A percentile compares a stretch with the other conserved stretches of the same genome.
These are phyloP conservation scores for Physocephala rufipes DNA, from an alignment of 2,888 invertebrate genomes.

Conservation along the genomic window DNA sequence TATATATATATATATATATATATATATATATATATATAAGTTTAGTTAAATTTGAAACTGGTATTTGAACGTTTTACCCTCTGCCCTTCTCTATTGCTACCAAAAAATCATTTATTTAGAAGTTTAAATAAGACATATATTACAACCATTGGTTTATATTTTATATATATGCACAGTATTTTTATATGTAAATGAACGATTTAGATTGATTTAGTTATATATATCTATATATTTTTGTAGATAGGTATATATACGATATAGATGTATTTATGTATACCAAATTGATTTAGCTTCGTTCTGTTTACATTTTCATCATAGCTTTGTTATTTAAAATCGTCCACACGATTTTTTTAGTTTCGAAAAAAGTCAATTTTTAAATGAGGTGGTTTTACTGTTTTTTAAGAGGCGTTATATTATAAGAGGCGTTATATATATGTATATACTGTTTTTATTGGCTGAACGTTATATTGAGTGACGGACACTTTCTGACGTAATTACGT, in stretches of 20 bases:
- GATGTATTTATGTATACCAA: too few relatives aligned
- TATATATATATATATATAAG: too few relatives aligned
- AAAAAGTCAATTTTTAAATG: too few relatives aligned
- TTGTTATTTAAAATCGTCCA: background rate
- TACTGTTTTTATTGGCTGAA: conserved; percentile 66
- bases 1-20: too few relatives aligned
- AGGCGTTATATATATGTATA: background rate
- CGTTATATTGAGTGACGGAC: conserved; percentile 80
- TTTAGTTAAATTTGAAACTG: background rate
- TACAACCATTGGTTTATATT: conserved; percentile 6
- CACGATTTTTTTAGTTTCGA: too few relatives aligned
- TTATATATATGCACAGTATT: background rate
- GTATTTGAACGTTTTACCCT: conserved; percentile 50
- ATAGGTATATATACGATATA: too few relatives aligned
- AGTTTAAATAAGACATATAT: conserved; percentile 1
- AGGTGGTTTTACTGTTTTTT: too few relatives aligned
- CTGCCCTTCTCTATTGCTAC: conserved; percentile 53
- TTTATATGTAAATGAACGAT: too few relatives aligned
- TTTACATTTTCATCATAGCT: background rate
- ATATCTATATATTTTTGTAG: too few relatives aligned
- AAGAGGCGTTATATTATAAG: too few relatives aligned
- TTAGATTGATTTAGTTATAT: too few relatives aligned
- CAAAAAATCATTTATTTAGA: conserved; percentile 22
- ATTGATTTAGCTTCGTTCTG: background rate
- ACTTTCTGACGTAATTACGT: conserved; percentile 75